Base-by-base conservation (phyloP, 2,113 vertebrate species). In the Mirza zaza region DNA sequence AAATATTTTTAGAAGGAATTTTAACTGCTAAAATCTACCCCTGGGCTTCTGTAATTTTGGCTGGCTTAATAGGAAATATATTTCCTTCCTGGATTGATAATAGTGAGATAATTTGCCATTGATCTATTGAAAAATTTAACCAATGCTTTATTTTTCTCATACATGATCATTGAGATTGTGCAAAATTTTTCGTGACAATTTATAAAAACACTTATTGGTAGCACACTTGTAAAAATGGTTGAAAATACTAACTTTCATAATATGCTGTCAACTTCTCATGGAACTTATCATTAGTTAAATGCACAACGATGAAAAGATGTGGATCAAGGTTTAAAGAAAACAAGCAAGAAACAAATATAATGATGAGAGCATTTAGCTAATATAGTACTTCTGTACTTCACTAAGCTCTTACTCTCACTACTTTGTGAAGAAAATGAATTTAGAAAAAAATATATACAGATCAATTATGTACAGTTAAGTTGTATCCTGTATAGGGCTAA, bases 1-100 rank as follows among this genome's bases (percentile, higher is more conserved):
- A 91, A 92, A 61, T 68, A 84, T 45, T 82, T 90, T 79, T 87
- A 87, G 3, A 87, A 91, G 21, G 27, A 23, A 45, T 70, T 97
- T 83, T 87, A 52, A 57, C 48, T 52, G 9, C 48, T 75, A 1
- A 50, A 73, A 83, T 70, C 39, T 20, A 87, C 65, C 32, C 55
- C 25, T 87, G 34, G 1, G 9, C 39, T 95, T 93, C 34, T 79
- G 36, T 55, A 48, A 85, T 91, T 81, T 68, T 83, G 70, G 11
- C 27, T 76, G 0, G 1, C 12, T 93, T 83, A 77, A 81, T 50
- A 68, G n/a, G 36, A 97, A 92, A 81, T 85, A 42, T 59, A 93
- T 71, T 76, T 61, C 6, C 29, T 81, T 55, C 3, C 21, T 94
- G 10, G 3, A n/a, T 32, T 55, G 1, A 73, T 9, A 63, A 50